Base-by-base conservation (phyloP, 2,888 invertebrate genomes). In the Papilio elwesi region DNA sequence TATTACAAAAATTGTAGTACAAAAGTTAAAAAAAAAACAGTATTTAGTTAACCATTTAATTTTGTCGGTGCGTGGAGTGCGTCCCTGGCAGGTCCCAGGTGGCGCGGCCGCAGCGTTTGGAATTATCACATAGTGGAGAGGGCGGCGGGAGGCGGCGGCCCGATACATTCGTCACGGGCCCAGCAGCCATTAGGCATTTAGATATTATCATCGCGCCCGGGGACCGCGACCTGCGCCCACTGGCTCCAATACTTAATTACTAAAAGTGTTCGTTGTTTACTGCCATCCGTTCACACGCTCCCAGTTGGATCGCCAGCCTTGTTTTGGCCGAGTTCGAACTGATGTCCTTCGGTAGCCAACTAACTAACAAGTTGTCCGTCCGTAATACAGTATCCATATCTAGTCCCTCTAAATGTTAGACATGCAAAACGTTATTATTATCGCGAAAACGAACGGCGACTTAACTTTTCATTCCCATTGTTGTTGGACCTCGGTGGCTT, bases 121-220 rank as follows among this genome's bases (percentile, higher is more conserved):
- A 92, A 93, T 93, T 92, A 93, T 93, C 93, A 93, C 93, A 93
- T 92, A 93, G 93, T 93, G 92, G 92, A 90, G 91, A 86, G 87
- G 88, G 85, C 80, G 85, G 65, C 70, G 71, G 64, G 75, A 64
- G 76, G 70, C 68, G 81, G 80, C 80, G 83, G 86, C 88, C 87
- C 90, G 90, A 92, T 92, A 92, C 93, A 93, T 92, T 93, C 92
- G 92, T 93, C 93, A 93, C 93, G 92, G 92, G 91, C 93, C 92
- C 94, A 93, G 92, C 93, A 94, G 93, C 94, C 94, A 93, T 93
- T 93, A 94, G 94, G 94, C 92, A 93, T 94, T 94, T 94, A 94
- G 94, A 93, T 94, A 93, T 93, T 92, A 93, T 93, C 93, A 90
- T 87, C 85, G 87, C 92, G 85, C 89, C 73, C 81, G 87, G 91